These are phyloP conservation scores for Nebria ingens DNA, from an alignment of 1,140 invertebrate genomes.

Conservation along the genomic window DNA sequence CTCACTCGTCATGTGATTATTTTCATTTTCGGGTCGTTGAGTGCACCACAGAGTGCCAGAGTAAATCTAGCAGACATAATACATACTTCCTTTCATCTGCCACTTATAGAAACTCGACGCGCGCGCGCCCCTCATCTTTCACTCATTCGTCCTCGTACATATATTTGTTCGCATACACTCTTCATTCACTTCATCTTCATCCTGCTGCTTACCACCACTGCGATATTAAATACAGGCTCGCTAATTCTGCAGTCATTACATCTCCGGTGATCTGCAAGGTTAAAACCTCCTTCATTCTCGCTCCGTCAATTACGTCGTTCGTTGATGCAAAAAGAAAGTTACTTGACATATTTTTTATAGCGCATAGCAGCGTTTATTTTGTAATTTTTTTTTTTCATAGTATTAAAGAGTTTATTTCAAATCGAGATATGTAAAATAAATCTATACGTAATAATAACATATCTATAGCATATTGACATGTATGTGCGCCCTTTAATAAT, in stretches of 20 bases:
- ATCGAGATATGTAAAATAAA: too few relatives aligned
- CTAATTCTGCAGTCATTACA: background rate
- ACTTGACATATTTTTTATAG: too few relatives aligned
- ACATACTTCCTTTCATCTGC: constrained; percentile 9
- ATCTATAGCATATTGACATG: too few relatives aligned
- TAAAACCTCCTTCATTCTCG: too few relatives aligned
- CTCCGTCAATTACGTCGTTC: too few relatives aligned
- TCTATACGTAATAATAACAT: too few relatives aligned
- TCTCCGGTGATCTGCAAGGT: too few relatives aligned
- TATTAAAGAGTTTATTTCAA: too few relatives aligned
- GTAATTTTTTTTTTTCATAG: too few relatives aligned
- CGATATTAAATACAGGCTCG: background rate
- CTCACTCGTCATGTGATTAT: background rate
- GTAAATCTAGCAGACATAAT: constrained; percentile 8
- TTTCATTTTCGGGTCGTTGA: constrained; percentile 5
- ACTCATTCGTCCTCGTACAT: background rate
- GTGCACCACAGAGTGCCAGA: constrained; percentile 1
- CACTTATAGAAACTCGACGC: constrained; percentile 5
- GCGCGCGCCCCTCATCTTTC: background rate
- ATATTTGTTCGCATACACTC: background rate
- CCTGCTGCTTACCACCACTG: constrained; percentile 13
- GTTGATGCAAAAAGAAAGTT: too few relatives aligned
- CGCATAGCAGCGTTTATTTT: too few relatives aligned
- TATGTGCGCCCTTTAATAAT: too few relatives aligned
- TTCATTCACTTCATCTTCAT: constrained; percentile 9